Conservation (phyloP, 1,140 invertebrate genomes). For the Bombus consobrinus region DNA sequence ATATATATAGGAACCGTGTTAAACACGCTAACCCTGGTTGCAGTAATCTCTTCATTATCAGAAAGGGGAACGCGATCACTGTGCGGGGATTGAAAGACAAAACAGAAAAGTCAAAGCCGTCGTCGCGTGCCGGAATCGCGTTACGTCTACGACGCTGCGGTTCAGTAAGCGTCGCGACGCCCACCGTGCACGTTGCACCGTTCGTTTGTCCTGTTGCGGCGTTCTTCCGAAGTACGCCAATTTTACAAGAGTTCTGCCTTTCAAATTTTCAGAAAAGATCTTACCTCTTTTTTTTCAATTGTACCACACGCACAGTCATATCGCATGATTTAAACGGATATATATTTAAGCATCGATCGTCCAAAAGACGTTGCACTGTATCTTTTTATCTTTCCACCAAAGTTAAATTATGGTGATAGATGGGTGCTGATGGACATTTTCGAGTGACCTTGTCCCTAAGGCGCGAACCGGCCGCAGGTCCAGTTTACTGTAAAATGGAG, state of each 20-base stretch:
- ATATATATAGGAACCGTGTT: neutral
- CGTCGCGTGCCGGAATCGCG: constrained; percentile 35
- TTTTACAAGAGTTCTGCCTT: neutral
- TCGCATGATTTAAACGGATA: neutral
- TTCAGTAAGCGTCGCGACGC: constrained; percentile 75
- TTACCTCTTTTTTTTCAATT: no score
- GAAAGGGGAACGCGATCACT: neutral
- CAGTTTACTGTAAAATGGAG: constrained; percentile 84
- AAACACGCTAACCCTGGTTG: neutral
- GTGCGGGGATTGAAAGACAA: neutral
- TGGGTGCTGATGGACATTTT: constrained; percentile 81
- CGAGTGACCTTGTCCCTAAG: constrained; percentile 81
- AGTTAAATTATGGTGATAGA: constrained; percentile 72
- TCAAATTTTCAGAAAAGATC: neutral
- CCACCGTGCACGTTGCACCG: constrained; percentile 60
- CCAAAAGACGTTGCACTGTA: neutral
- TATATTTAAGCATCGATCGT: neutral
- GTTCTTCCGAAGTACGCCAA: neutral
- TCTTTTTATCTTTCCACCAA: neutral
- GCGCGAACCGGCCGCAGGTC: constrained; percentile 80
- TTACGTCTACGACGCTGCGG: constrained; percentile 28
- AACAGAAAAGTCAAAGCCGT: constrained; percentile 18
- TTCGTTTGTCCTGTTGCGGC: constrained; percentile 10
- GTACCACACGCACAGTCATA: neutral
- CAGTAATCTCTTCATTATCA: neutral